Evolutionary conservation across 37 sponge, comb jelly and placozoan species (phyloP), one percentile per base, ranked within the genome.

Genomic region (Ephydatia muelleri): DNA sequence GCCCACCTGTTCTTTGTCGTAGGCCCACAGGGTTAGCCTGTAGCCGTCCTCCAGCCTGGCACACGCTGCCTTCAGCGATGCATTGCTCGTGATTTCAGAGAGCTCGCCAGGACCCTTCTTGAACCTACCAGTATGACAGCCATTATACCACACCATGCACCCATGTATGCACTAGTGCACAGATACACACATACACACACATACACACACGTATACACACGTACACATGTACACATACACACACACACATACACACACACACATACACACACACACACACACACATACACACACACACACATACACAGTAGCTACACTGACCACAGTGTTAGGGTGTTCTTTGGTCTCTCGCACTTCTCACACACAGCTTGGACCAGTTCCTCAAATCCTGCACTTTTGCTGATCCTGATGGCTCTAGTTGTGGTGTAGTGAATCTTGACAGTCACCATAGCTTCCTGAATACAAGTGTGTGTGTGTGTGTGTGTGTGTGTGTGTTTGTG

Each of bases 401-500:
- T 89, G 1, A 93, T 76, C 11, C 91, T 67, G 25, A 96, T 38
- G 49, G 97, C 94, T 26, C 92, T 35, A 3, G 97, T 93, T 27
- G 86, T 82, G 12, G 88, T 80, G 72, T 93, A 96, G 82, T 96
- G 97, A 2, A 96, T 90, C 64, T 96, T 96, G n/a, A 96, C 88
- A 30, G 96, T 88, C 35, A 96, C 86, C 36, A 80, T 64, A 22
- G 0, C 31, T 35, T 79, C 66, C n/a, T 31, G 49, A 31, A 11
- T 57, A 57, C 16, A 57, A 19, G 16, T 57, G 57, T 40, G 47
- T 40, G 43, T 77, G 47, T 77, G 43, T 77, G 47, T 40, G n/a
- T 4, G 38, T 77, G 78, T 77, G 38, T 39, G n/a, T 40, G 72
- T 71, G 72, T 71, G 72, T 71, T n/a, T 57, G 16, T 4, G 57